Evolutionary conservation across 2,888 invertebrate genomes (phyloP).

Genomic region (Acronicta psi): DNA sequence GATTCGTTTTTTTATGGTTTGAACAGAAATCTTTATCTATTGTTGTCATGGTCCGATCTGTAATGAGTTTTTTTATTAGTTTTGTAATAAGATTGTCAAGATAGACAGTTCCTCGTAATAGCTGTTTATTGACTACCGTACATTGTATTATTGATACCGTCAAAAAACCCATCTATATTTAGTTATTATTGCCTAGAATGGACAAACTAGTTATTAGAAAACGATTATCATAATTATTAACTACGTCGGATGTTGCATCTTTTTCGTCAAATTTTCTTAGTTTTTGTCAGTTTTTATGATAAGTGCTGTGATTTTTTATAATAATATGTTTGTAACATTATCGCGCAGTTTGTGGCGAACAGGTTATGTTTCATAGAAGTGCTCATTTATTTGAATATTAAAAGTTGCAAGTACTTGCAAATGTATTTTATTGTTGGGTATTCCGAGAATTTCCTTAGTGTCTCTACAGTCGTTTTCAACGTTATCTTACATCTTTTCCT

Average conservation of each 20-base stretch:
- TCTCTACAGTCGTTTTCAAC: slow-evolving; percentile 32
- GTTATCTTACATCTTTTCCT: slow-evolving; percentile 39
- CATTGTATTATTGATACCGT: slow-evolving; percentile 51
- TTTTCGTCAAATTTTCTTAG: slow-evolving; percentile 29
- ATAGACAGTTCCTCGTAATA: slow-evolving; percentile 58
- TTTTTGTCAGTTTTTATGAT: slow-evolving; percentile 39
- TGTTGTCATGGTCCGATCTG: slow-evolving; percentile 57
- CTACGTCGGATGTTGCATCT: slow-evolving; percentile 38
- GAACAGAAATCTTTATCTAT: slow-evolving; percentile 56
- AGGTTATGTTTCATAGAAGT: slow-evolving; percentile 43
- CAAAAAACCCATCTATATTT: slow-evolving; percentile 43
- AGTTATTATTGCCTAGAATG: slow-evolving; percentile 46
- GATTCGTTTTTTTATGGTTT: slow-evolving; percentile 53
- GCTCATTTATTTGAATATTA: slow-evolving; percentile 51
- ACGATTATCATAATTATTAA: slow-evolving; percentile 53
- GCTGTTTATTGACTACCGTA: slow-evolving; percentile 60
- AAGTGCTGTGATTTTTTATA: slow-evolving; percentile 38
- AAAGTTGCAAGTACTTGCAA: slow-evolving; percentile 49
- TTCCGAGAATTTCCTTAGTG: slow-evolving; percentile 38
- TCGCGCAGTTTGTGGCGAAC: slow-evolving; percentile 35
- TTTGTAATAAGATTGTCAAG: slow-evolving; percentile 71
- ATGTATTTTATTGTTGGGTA: slow-evolving; percentile 47
- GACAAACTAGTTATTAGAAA: slow-evolving; percentile 48
- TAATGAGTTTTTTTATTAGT: slow-evolving; percentile 65
- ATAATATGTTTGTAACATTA: slow-evolving; percentile 28